Base-by-base conservation (phyloP, 2,888 invertebrate genomes). In the Spilosoma lubricipeda region DNA sequence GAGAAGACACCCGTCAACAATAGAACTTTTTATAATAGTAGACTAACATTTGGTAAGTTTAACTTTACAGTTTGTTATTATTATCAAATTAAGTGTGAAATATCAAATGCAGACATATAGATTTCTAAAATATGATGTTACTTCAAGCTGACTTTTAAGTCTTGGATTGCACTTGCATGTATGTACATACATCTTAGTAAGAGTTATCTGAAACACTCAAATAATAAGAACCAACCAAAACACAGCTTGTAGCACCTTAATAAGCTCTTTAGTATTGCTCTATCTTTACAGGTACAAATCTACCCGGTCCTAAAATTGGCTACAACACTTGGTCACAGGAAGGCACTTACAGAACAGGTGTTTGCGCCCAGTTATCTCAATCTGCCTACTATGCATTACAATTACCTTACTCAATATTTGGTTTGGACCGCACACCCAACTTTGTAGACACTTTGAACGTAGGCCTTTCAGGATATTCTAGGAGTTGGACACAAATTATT, bases 351-450 rank as follows among this genome's bases (percentile, higher is more conserved):
- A 97, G 98, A 79, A 97, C 97, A 77, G 98, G 98, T 42, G 97
- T 97, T 30, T 98, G 98, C 71, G 97, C 98, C 0, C 99, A 99
- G 90, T 92, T 99, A 68, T 97, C 99, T 0, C 99, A 99, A 91
- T 98, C 99, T 39, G 98, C 99, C 2, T 98, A 99, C 90, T 98
- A 98, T 90, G 97, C 99, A 3, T 96, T 99, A n/a, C 99, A 99
- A 91, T 94, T 99, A 74, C 99, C 99, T 0, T 99, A 99, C 91
- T 98, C 98, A 0, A 98, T 99, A 81, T 99, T 99, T 93, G 99
- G 99, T 3, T 96, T 99, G n/a, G 99, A 99, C 4, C 97, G 99
- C 76, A 99, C 99, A 59, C 99, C 99, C 2, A 99, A 99, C 94
- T 99, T 99, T 94, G 98, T 99, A 0, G 99, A 99, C 88, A 97